phyloP scores from a whole-genome alignment of 64 coral and sea anemone genomes.

The Pocillopora damicornis region DNA sequence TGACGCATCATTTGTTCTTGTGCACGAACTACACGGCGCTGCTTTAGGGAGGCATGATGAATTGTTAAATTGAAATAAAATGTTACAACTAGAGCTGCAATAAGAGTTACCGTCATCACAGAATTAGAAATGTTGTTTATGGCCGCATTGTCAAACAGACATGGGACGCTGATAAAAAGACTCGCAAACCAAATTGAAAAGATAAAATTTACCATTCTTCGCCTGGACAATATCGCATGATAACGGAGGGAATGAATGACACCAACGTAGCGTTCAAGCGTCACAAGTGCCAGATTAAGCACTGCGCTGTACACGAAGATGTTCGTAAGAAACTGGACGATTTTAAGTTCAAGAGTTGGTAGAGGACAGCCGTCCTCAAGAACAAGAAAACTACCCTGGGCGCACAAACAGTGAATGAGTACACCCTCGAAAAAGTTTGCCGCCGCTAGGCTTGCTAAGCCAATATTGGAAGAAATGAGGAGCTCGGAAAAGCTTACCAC shows the following conservation, averaged over 20 bases:
- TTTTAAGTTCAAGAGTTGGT: not conserved
- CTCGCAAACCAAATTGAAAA: not conserved
- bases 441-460: not conserved
- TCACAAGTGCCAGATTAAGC: not conserved
- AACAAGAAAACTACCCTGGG: not conserved
- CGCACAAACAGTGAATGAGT: not conserved
- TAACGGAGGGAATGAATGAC: slow-evolving; percentile 4
- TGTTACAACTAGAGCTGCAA: not conserved
- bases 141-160: not conserved
- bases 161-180: not conserved
- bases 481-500: not conserved
- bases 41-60: not conserved
- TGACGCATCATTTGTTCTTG: not conserved
- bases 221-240: not conserved
- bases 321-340: not conserved
- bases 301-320: not conserved
- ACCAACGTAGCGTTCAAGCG: not conserved
- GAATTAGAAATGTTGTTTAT: not conserved
- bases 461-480: not conserved
- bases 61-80: slow-evolving; percentile 1
- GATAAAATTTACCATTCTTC: not conserved
- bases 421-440: not conserved
- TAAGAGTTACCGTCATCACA: not conserved
- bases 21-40: not conserved
- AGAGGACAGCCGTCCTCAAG: not conserved